Evolutionary conservation across 2,888 invertebrate species (phyloP), one percentile per base, ranked within the genome.

Genomic region (Tiphia femorata): DNA sequence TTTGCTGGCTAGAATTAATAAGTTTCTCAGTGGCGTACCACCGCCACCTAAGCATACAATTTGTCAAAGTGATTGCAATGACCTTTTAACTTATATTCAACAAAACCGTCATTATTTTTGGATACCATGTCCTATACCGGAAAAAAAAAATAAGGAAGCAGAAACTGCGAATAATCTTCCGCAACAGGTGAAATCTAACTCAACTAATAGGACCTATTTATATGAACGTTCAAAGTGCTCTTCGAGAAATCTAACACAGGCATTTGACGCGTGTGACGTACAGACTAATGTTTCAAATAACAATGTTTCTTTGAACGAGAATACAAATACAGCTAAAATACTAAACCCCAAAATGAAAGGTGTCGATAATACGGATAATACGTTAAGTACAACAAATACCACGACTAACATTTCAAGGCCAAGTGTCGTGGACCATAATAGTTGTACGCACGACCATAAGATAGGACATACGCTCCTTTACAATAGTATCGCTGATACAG

Each of bases 31-130:
- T 64, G 93, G 93, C 1, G 87, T 93, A 0, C 85, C 90, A 6
- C 93, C 93, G 17, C 93, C 93, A 7, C 92, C 92, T 0, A 91
- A 91, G 19, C 86, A 92, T 8, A 93, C 92, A 10, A 88, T 87
- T 29, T 84, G 90, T 19, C 89, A 90, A 69, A 85, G 88, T 49
- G 90, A 91, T 75, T 88, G 89, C 16, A 84, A 86, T 20, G 89
- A 90, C 75, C 89, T 91, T 82, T 86, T 93, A 14, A 84, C 86
- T 16, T 86, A 85, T 56, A 88, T 89, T 75, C 87, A 88, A 63
- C 80, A 85, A 8, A 86, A 87, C 54, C 81, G 87, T 12, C 84
- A 86, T 14, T 82, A 85, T 1, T 88, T 88, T 69, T 85, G 84
- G 76, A 83, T 82, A 5, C 43, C 29, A 4, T 25, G 21, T 23